Evolutionary conservation across 2,113 vertebrate species (phyloP).

Genomic region (Cariama cristata): DNA sequence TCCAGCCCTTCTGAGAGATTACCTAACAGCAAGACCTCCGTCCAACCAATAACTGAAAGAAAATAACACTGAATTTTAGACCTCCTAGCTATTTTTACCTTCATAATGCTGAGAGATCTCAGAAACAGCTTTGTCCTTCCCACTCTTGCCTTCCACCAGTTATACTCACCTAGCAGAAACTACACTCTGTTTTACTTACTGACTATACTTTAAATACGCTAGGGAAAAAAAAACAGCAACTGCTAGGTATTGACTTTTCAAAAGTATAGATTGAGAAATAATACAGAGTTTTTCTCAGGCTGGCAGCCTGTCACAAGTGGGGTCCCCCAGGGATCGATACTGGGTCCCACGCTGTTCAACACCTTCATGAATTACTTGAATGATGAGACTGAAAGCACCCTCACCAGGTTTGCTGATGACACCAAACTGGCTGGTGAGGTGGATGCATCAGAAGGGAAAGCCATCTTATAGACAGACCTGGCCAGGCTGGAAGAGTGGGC

Average conservation of each 20-base stretch:
- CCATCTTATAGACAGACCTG: background rate
- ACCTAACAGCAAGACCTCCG: background rate
- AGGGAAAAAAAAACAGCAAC: fast-evolving
- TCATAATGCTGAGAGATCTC: background rate
- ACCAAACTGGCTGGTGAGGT: background rate
- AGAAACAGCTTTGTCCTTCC: background rate
- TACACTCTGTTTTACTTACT: background rate
- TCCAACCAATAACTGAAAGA: background rate
- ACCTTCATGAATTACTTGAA: background rate
- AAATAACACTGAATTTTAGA: background rate
- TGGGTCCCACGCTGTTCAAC: background rate
- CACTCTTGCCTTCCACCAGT: background rate
- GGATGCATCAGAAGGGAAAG: background rate
- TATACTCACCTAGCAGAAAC: background rate
- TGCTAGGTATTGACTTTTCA: background rate
- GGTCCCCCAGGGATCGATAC: background rate
- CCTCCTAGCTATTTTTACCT: background rate
- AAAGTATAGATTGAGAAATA: background rate
- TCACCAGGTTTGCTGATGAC: too few species aligned
- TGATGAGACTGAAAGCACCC: background rate
- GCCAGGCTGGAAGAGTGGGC: too few species aligned
- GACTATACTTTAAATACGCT: background rate
- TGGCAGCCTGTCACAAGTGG: background rate
- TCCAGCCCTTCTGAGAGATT: background rate
- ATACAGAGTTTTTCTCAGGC: fast-evolving